A percentile compares a stretch with the other conserved stretches of the same genome.
Conservation (phyloP, 2,888 invertebrate genomes). For the Dioctria rufipes region DNA sequence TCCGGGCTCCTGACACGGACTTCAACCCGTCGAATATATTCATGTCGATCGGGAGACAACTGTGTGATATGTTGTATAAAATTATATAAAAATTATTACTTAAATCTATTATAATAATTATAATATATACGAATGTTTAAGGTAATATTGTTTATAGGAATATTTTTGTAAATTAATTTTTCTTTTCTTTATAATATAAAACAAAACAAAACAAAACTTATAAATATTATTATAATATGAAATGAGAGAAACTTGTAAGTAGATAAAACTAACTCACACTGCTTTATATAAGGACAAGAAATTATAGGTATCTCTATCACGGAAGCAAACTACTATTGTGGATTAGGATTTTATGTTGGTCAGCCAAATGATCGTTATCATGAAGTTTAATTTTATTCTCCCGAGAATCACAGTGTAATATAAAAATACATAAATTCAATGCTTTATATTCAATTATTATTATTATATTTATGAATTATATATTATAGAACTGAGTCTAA, state of each 20-base stretch:
- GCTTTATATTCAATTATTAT: slow-evolving; percentile 1
- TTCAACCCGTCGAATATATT: slow-evolving; percentile 92
- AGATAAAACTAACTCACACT: neutral
- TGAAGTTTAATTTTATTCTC: no score
- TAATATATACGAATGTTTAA: slow-evolving; percentile 25
- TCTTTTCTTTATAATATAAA: slow-evolving; percentile 11
- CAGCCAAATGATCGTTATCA: no score
- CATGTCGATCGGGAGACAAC: slow-evolving; percentile 95
- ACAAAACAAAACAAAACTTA: no score
- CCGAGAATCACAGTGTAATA: no score
- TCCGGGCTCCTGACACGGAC: slow-evolving; percentile 88
- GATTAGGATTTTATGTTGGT: no score
- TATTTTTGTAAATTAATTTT: slow-evolving; percentile 49
- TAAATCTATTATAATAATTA: slow-evolving; percentile 35
- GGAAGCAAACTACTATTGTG: no score
- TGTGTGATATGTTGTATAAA: slow-evolving; percentile 77
- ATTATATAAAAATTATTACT: slow-evolving; percentile 50
- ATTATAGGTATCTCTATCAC: no score
- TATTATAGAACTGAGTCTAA: slow-evolving; percentile 5
- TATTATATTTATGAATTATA: no score
- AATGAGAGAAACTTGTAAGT: slow-evolving; percentile 34
- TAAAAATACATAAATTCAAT: neutral
- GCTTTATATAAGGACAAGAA: no score
- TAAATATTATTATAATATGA: neutral
- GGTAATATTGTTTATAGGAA: slow-evolving; percentile 41